Evolutionary conservation across 2,113 vertebrate species (phyloP), one percentile per base, ranked within the genome.

Genomic region (Corydoras sp.): DNA sequence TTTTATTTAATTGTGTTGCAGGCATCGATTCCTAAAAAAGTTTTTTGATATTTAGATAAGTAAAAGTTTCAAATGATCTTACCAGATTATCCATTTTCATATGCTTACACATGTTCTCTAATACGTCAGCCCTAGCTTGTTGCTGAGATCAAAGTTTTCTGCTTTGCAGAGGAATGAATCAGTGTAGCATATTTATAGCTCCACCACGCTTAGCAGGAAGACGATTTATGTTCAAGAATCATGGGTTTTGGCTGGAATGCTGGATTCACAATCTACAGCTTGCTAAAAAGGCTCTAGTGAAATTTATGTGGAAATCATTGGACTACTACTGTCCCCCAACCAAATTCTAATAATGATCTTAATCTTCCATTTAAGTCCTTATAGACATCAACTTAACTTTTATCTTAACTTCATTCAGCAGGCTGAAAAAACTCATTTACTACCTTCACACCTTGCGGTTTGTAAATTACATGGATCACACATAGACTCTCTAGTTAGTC

Each of bases 171-270:
- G 81, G 79, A 82, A 85, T 80, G 79, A 82, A 83, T 82, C 71
- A 69, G 76, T 73, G 63, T 64, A 82, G 79, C 80, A 84, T 84
- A 86, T 86, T 85, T 85, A 87, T 82, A 81, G 81, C 69, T 76
- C 79, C 66, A 79, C 78, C 77, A 76, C 71, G 67, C 73, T 76
- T 81, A 81, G 77, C 77, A 10, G 73, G 61, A 55, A 58, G 15
- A 59, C 70, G 74, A 86, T 83, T 84, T 85, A 86, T 82, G 43
- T 63, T 62, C 58, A 62, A 79, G 83, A 81, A 77, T 68, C 81
- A 80, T 75, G 58, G 77, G 74, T 84, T n/a, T 81, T 79, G 78
- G 79, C 73, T 2, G 55, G 72, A 64, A 75, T 65, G 55, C 53
- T 56, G 61, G 12, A 72, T 64, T 30, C 58, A 74, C 64, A 83